These are phyloP conservation scores for Acrobasis consociella DNA, from an alignment of 2,888 invertebrate species.

Conservation along the genomic window DNA sequence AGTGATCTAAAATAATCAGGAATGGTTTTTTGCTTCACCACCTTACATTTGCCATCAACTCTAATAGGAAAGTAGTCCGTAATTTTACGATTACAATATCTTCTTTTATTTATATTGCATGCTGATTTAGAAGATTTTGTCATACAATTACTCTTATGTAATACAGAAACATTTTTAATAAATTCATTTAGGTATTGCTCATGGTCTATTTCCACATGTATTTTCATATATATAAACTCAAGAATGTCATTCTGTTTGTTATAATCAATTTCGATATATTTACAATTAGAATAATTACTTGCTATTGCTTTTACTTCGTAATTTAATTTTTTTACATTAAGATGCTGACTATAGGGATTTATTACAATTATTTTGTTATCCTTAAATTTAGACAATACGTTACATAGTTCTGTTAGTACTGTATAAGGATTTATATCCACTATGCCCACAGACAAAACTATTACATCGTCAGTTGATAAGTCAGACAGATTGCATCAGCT, in stretches of 20 bases:
- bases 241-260: background rate
- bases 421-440: slow-evolving; percentile 1
- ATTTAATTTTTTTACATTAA: slow-evolving; percentile 7
- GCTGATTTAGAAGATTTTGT: background rate
- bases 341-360: background rate
- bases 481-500: background rate
- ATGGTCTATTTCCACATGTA: background rate
- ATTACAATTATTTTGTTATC: slow-evolving; percentile 10
- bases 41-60: background rate
- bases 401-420: background rate
- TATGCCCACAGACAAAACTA: slow-evolving; percentile 6
- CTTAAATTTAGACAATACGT: background rate
- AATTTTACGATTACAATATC: background rate
- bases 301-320: background rate
- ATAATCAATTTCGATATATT: background rate
- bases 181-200: background rate
- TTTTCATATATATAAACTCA: background rate
- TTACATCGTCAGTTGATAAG: background rate
- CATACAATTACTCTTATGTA: background rate
- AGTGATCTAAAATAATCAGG: background rate
- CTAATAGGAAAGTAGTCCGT: background rate
- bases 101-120: background rate
- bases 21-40: background rate
- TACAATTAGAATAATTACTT: slow-evolving; percentile 5
- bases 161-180: background rate